phyloP scores from a whole-genome alignment of 2,113 vertebrate genomes.

The Pomatorhinus ruficollis region DNA sequence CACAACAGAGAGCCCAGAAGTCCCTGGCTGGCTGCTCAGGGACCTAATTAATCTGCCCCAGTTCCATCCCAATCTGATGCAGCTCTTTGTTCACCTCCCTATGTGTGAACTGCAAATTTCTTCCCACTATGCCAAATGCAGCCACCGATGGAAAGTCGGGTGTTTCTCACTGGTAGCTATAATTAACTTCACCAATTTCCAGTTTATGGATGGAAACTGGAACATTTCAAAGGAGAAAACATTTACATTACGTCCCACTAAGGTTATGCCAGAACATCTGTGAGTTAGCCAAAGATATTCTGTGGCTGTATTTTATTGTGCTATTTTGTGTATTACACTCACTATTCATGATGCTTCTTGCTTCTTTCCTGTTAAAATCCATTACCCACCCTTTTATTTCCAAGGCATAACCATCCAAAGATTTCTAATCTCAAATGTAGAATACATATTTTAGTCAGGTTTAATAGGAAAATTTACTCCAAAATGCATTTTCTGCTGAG shows the following conservation, averaged over 20 bases:
- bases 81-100: background rate
- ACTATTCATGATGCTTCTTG: background rate
- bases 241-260: background rate
- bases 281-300: background rate
- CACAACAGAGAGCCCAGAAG: background rate
- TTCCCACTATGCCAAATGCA: background rate
- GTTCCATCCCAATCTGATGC: background rate
- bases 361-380: background rate
- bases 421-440: background rate
- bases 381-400: background rate
- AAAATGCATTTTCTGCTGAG: background rate
- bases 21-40: background rate
- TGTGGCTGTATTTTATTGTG: background rate
- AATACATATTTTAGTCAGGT: background rate
- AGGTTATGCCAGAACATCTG: background rate
- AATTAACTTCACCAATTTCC: background rate
- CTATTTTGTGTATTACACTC: background rate
- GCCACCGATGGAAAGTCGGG: background rate
- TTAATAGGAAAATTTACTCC: background rate
- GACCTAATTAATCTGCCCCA: constrained; percentile 38
- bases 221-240: background rate
- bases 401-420: background rate
- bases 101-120: background rate
- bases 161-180: background rate
- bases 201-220: background rate